These are phyloP conservation scores for Diarsia mendica DNA, from an alignment of 2,888 invertebrate species.

Conservation along the genomic window DNA sequence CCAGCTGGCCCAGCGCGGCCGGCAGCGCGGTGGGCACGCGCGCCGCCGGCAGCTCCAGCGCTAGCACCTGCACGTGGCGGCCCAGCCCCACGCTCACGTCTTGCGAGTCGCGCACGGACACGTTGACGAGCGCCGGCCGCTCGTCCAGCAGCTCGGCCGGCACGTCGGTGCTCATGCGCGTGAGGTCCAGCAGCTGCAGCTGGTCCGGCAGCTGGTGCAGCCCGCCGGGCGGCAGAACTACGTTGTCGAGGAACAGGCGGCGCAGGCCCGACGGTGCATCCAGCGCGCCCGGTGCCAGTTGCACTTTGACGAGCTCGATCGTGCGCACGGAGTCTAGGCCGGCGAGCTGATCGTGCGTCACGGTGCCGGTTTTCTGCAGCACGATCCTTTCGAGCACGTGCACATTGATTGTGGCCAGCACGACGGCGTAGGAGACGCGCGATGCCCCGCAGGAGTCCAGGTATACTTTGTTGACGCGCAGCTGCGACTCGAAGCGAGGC, in stretches of 20 bases:
- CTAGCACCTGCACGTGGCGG: slow-evolving; percentile 27
- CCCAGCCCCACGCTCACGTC: slow-evolving; percentile 30
- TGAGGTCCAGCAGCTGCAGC: slow-evolving; percentile 39
- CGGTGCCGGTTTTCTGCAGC: slow-evolving; percentile 13
- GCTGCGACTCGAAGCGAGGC: slow-evolving; percentile 43
- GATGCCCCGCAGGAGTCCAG: slow-evolving; percentile 41
- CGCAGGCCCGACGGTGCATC: slow-evolving; percentile 76
- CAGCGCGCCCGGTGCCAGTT: slow-evolving; percentile 84
- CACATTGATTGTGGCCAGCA: slow-evolving; percentile 45
- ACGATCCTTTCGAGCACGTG: slow-evolving; percentile 22
- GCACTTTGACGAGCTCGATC: slow-evolving; percentile 13
- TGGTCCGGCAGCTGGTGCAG: slow-evolving; percentile 17
- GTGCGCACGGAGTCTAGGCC: slow-evolving; percentile 19
- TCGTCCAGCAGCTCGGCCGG: slow-evolving; percentile 27
- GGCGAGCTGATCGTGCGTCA: slow-evolving; percentile 43
- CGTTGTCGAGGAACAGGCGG: slow-evolving; percentile 20
- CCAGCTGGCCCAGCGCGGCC: slow-evolving; percentile 44
- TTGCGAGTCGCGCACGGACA: slow-evolving; percentile 31
- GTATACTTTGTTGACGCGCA: slow-evolving; percentile 34
- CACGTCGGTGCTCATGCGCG: slow-evolving; percentile 18
- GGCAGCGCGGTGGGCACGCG: slow-evolving; percentile 47
- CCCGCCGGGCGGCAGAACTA: slow-evolving; percentile 26
- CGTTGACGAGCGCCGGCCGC: slow-evolving; percentile 22
- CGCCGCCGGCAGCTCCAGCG: slow-evolving; percentile 22
- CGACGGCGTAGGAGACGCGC: slow-evolving; percentile 36